These are phyloP conservation scores for Cheilosia vulpina DNA, from an alignment of 2,888 invertebrate genomes.

Conservation along the genomic window DNA sequence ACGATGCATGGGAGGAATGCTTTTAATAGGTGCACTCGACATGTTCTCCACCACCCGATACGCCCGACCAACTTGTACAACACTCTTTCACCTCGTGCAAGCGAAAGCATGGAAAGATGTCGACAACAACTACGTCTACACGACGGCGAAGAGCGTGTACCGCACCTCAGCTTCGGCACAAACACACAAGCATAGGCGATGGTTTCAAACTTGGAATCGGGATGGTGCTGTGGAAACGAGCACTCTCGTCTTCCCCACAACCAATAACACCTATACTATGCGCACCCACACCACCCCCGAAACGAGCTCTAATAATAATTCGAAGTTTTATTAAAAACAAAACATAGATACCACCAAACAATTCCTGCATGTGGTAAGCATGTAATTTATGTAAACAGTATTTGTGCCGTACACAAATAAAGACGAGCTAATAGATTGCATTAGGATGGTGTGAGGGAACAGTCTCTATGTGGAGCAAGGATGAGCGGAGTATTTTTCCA, in stretches of 20 bases:
- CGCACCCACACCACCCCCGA: not conserved
- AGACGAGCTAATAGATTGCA: constrained; percentile 28
- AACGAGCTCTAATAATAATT: constrained; percentile 63
- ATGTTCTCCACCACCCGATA: constrained; percentile 50
- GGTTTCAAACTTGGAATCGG: constrained; percentile 38
- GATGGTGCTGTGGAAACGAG: constrained; percentile 2
- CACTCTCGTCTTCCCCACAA: constrained; percentile 38
- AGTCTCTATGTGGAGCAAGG: not conserved
- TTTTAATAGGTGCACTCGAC: constrained; percentile 77
- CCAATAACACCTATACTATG: constrained; percentile 47
- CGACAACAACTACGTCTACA: constrained; percentile 12
- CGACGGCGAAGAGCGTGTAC: not conserved
- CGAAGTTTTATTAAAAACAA: constrained; percentile 67
- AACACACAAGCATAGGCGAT: constrained; percentile 5
- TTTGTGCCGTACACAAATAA: constrained; percentile 31
- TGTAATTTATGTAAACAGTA: constrained; percentile 52
- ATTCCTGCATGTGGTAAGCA: constrained; percentile 49
- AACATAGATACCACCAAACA: constrained; percentile 59
- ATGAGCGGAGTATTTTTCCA: not conserved
- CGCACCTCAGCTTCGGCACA: constrained; percentile 8
- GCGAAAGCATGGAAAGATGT: constrained; percentile 9
- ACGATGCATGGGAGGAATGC: constrained; percentile 77
- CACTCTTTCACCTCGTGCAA: constrained; percentile 28
- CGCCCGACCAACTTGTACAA: not conserved
- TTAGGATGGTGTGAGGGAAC: not conserved